Percentiles rank a stretch among this genome's conserved stretches.
phyloP scores from a whole-genome alignment of 2,113 vertebrate genomes.

The Dryoscopus gambensis region DNA sequence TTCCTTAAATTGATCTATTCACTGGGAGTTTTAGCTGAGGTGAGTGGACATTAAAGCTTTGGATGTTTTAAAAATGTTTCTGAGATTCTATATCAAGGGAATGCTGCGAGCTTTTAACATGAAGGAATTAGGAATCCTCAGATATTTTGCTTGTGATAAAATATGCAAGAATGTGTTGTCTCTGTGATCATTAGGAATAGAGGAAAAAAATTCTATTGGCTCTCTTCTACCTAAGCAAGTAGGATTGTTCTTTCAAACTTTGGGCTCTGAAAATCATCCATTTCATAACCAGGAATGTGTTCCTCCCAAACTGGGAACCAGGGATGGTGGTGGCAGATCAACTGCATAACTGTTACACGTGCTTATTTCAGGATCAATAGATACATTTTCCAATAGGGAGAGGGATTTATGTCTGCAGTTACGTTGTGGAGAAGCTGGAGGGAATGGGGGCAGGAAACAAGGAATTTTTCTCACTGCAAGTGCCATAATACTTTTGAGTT shows the following conservation, averaged over 20 bases:
- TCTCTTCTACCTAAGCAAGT: background rate
- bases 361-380: background rate
- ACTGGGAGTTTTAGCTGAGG: background rate
- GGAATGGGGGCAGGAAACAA: background rate
- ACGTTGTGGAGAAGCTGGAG: background rate
- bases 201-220: background rate
- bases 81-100: background rate
- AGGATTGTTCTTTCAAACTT: background rate
- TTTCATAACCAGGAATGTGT: background rate
- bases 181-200: background rate
- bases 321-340: background rate
- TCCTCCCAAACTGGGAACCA: background rate
- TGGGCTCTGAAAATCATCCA: background rate
- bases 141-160: background rate
- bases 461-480: background rate
- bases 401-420: background rate
- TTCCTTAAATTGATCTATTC: background rate
- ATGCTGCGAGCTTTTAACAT: background rate
- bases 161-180: background rate
- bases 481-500: background rate
- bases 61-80: background rate
- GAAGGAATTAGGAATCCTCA: background rate
- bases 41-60: background rate
- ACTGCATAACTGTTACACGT: background rate
- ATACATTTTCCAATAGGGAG: background rate